These are phyloP conservation scores for Oreohelix idahoensis DNA, from an alignment of 1,140 invertebrate genomes.

Conservation along the genomic window DNA sequence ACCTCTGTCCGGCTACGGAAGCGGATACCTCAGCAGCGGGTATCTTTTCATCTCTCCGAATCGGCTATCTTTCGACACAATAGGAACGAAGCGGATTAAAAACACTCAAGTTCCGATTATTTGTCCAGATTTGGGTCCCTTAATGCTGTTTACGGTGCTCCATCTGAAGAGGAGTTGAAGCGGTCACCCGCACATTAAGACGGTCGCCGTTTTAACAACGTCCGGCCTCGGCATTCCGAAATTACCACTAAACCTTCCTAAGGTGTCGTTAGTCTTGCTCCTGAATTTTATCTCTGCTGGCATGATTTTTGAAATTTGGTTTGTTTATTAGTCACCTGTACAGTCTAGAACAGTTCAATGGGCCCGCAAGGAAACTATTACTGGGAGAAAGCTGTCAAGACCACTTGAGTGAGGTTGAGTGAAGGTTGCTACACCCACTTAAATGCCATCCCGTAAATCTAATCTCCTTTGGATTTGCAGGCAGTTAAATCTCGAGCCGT, in stretches of 20 bases:
- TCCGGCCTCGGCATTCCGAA: conserved; percentile 5
- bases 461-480: conserved; percentile 6
- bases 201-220: background rate
- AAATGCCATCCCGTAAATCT: conserved; percentile 1
- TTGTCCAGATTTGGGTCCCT: background rate
- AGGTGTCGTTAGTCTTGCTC: background rate
- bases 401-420: conserved; percentile 12
- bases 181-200: background rate
- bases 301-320: conserved; percentile 12
- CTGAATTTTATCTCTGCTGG: background rate
- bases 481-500: background rate
- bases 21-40: background rate
- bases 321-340: conserved; percentile 17
- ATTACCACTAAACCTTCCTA: conserved; percentile 4
- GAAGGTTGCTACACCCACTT: conserved; percentile 4
- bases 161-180: background rate
- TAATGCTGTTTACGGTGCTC: conserved; percentile 11
- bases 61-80: background rate
- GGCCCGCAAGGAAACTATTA: background rate
- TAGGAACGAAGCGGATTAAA: conserved; percentile 2
- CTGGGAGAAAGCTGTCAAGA: background rate
- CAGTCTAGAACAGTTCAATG: background rate
- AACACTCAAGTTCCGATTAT: conserved; percentile 1
- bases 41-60: background rate
- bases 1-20: background rate